Evolutionary conservation across 1,140 invertebrate species (phyloP).

Genomic region (Bombus sylvicola): DNA sequence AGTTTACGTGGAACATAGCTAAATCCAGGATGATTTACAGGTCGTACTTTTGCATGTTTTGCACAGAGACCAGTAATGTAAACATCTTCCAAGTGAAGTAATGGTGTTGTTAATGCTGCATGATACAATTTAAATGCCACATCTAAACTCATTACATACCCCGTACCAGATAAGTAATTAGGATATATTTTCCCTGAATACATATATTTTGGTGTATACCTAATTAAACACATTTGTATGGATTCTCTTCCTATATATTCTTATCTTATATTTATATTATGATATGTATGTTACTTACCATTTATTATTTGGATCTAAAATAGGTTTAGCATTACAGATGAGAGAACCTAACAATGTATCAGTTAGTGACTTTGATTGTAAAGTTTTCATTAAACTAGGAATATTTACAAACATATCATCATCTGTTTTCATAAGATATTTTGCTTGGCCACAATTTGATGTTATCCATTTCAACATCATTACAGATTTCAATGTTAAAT

Average conservation of each 20-base stretch:
- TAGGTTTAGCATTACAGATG: conserved; percentile 89
- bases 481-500: conserved; percentile 94
- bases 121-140: conserved; percentile 87
- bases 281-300: conserved; percentile 84
- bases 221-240: conserved; percentile 66
- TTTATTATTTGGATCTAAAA: conserved; percentile 88
- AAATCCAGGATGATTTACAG: conserved; percentile 85
- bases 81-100: conserved; percentile 93
- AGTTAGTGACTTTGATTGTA: conserved; percentile 74
- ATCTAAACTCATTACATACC: conserved; percentile 90
- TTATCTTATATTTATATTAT: background rate
- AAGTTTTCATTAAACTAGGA: conserved; percentile 81
- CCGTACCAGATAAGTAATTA: conserved; percentile 92
- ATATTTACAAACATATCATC: conserved; percentile 94
- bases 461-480: conserved; percentile 93
- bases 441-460: conserved; percentile 85
- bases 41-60: conserved; percentile 81
- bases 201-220: conserved; percentile 92
- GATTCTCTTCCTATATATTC: background rate
- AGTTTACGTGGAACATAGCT: conserved; percentile 84
- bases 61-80: conserved; percentile 90
- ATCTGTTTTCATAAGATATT: conserved; percentile 91
- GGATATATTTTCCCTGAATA: conserved; percentile 89
- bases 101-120: conserved; percentile 86
- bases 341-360: conserved; percentile 88